Evolutionary conservation across 2,113 vertebrate species (phyloP).

Genomic region (Ailurus styani): DNA sequence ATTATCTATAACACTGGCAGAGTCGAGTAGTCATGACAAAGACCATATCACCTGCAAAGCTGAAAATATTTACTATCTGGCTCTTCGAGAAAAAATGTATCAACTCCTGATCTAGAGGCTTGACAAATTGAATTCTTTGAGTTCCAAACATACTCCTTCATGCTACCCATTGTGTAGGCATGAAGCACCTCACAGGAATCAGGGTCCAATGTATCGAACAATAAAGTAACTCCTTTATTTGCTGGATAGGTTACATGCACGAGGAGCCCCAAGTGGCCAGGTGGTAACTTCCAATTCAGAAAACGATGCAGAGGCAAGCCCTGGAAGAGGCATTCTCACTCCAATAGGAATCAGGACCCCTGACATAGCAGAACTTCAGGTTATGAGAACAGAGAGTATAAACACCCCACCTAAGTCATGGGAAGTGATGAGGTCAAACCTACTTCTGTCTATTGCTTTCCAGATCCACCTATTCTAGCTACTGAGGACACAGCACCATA

Average conservation of each 20-base stretch:
- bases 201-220: background rate
- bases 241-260: background rate
- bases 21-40: background rate
- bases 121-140: background rate
- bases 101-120: background rate
- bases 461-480: background rate
- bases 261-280: background rate
- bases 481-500: background rate
- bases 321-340: background rate
- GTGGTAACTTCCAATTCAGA: background rate
- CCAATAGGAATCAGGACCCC: background rate
- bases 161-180: rapidly evolving
- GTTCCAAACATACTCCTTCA: background rate
- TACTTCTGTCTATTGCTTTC: background rate
- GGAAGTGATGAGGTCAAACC: background rate
- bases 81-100: background rate
- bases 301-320: background rate
- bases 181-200: background rate
- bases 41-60: background rate
- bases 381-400: background rate
- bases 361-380: background rate
- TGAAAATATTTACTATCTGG: background rate
- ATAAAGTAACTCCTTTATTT: background rate
- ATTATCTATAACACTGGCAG: background rate
- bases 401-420: background rate